A percentile compares a stretch with the other conserved stretches of the same genome.
phyloP scores from a whole-genome alignment of 2,888 invertebrate species.

The Drosophila kokeensis region DNA sequence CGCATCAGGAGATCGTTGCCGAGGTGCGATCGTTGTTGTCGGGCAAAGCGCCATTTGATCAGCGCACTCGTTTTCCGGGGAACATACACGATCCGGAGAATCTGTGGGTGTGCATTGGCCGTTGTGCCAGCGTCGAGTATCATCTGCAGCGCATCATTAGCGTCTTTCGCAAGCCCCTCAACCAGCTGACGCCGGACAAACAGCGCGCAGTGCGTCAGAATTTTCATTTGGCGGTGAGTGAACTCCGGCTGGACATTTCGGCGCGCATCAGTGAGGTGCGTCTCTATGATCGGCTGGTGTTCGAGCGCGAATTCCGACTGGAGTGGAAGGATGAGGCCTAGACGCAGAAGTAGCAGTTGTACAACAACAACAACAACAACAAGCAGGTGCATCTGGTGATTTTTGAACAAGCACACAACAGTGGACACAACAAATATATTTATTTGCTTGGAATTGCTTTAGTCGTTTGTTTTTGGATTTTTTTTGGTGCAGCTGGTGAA shows the following conservation, averaged over 20 bases:
- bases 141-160: slow-evolving; percentile 79
- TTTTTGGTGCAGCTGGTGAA: slow-evolving; percentile 58
- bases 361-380: not conserved
- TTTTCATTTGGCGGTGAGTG: slow-evolving; percentile 80
- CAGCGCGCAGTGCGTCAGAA: slow-evolving; percentile 80
- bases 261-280: slow-evolving; percentile 80
- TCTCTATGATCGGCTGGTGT: slow-evolving; percentile 77
- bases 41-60: slow-evolving; percentile 76
- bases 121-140: slow-evolving; percentile 81
- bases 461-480: slow-evolving; percentile 36
- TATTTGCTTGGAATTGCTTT: slow-evolving; percentile 42
- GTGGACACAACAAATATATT: slow-evolving; percentile 62
- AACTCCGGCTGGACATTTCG: slow-evolving; percentile 80
- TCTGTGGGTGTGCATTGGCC: slow-evolving; percentile 80
- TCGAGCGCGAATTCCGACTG: slow-evolving; percentile 79
- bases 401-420: slow-evolving; percentile 49
- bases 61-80: slow-evolving; percentile 77
- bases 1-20: slow-evolving; percentile 75
- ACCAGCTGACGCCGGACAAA: slow-evolving; percentile 77
- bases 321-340: slow-evolving; percentile 77
- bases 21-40: slow-evolving; percentile 72
- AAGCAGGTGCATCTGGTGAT: not conserved
- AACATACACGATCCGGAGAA: slow-evolving; percentile 81
- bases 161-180: slow-evolving; percentile 78
- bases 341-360: not conserved